Base-by-base conservation (phyloP, 2,888 invertebrate species). In the Agrochola lychnidis region DNA sequence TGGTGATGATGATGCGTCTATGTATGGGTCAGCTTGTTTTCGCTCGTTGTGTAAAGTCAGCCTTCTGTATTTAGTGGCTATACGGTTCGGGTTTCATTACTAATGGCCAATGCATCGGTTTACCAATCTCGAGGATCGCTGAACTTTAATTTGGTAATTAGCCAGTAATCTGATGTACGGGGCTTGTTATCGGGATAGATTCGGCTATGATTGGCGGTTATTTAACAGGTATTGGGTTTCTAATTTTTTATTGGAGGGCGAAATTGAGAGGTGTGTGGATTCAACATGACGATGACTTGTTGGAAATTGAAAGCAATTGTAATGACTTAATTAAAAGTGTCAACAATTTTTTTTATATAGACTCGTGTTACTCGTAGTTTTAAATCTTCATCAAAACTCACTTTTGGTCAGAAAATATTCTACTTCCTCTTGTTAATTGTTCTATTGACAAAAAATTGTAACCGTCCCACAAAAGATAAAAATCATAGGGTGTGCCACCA, bases 61-160 rank as follows among this genome's bases (percentile, higher is more conserved):
- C 40, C 61, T 76, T 78, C 61, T 61, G n/a, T 16, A 16, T 9
- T 42, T 36, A 0, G 42, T 56, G 30, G 25, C 4, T 9, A 51
- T 30, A 19, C 56, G 30, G 19, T 19, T 22, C 6, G 22, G 10
- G 30, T 71, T 70, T 36, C 48, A 30, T 30, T 67, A 51, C 73
- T 84, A 80, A 84, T 84, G 48, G 59, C 36, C 62, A 45, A 62
- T 77, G 64, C 72, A 73, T 80, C 69, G 76, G 79, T 76, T 78
- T 57, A 57, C 82, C 81, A 79, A 79, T 79, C 76, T 76, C 45
- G 16, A 78, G 78, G 75, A 66, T 79, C 73, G 73, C 36, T 88
- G 79, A 64, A 86, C 84, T 82, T 84, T 84, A 73, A 86, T 82
- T 80, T 74, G 75, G 70, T 82, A 74, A 82, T 79, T 77, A 73